phyloP scores from a whole-genome alignment of 2,113 vertebrate genomes.

The Anguilla japonica region DNA sequence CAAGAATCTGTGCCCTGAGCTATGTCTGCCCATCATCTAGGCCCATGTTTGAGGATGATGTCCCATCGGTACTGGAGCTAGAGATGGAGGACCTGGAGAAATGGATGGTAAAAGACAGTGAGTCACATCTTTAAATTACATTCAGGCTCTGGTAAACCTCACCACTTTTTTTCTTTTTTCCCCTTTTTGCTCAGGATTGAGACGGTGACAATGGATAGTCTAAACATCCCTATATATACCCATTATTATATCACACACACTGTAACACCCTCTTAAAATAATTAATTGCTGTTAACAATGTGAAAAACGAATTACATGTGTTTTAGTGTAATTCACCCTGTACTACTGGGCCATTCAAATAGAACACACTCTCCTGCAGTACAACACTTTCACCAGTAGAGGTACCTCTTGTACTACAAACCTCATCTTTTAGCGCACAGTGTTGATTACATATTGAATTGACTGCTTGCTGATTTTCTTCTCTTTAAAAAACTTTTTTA shows the following conservation, averaged over 20 bases:
- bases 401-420: not conserved
- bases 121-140: constrained; percentile 16
- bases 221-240: not conserved
- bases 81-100: constrained; percentile 97
- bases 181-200: not conserved
- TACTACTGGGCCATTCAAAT: not conserved
- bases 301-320: not conserved
- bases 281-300: not conserved
- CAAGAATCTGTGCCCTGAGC: not conserved
- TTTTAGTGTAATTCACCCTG: not conserved
- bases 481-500: not conserved
- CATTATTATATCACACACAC: not conserved
- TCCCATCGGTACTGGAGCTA: constrained; percentile 93
- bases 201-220: not conserved
- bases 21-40: constrained; percentile 55
- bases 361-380: not conserved
- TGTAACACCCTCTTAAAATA: not conserved
- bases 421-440: not conserved
- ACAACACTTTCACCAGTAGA: not conserved
- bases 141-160: not conserved
- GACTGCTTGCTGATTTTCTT: not conserved
- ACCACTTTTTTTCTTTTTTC: not conserved
- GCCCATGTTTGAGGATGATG: constrained; percentile 98
- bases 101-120: constrained; percentile 90
- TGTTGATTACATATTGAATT: not conserved